A percentile compares a stretch with the other conserved stretches of the same genome.
phyloP scores from a whole-genome alignment of 2,113 vertebrate genomes.

The Talpa occidentalis region DNA sequence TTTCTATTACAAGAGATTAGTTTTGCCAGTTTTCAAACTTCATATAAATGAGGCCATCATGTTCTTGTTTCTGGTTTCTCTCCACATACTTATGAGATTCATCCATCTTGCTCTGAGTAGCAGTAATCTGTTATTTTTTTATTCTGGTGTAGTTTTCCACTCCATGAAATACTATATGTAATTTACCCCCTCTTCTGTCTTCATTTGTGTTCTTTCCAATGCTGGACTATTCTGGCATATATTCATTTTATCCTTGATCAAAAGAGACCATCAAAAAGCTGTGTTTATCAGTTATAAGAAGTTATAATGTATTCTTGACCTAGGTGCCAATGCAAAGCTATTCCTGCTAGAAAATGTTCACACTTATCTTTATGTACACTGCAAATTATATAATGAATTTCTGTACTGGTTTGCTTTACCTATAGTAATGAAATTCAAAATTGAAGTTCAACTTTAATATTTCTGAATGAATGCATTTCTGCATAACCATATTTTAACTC shows the following conservation, averaged over 20 bases:
- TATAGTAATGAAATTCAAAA: conserved; percentile 35
- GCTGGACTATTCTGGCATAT: not conserved
- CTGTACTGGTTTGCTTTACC: conserved; percentile 34
- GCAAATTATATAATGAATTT: conserved; percentile 39
- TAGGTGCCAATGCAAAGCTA: conserved; percentile 20
- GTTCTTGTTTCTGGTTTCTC: not conserved
- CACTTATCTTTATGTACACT: conserved; percentile 6
- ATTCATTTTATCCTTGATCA: conserved; percentile 15
- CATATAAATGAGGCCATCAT: not conserved
- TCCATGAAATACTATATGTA: not conserved
- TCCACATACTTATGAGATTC: not conserved
- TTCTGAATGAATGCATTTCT: conserved; percentile 1
- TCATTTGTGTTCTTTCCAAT: conserved; percentile 8
- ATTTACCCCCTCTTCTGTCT: not conserved
- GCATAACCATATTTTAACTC: conserved; percentile 19
- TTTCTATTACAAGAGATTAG: not conserved
- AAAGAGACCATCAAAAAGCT: conserved; percentile 21
- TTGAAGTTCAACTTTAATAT: not conserved
- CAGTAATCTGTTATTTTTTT: not conserved
- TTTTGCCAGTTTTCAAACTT: conserved; percentile 6
- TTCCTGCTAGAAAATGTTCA: not conserved
- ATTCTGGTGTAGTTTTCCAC: not conserved
- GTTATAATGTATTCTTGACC: not conserved
- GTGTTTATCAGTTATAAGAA: not conserved
- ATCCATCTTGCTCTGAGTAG: not conserved